phyloP scores from a whole-genome alignment of 2,113 vertebrate species.

The Eclectus roratus region DNA sequence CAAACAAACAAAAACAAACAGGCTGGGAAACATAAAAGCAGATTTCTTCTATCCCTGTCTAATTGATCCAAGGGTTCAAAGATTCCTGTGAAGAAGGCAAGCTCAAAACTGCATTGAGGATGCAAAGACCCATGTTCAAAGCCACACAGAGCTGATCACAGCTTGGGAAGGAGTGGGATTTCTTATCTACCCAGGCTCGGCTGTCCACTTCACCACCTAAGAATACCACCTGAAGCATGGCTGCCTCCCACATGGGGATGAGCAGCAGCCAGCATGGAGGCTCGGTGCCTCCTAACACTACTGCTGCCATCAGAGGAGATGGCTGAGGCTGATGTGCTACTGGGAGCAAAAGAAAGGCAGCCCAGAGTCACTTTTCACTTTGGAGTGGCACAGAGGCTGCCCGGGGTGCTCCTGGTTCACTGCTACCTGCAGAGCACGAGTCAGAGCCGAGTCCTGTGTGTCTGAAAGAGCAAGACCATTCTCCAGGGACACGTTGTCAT shows the following conservation, averaged over 20 bases:
- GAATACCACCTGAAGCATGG: background rate
- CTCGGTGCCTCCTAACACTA: background rate
- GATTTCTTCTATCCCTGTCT: background rate
- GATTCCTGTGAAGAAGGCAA: background rate
- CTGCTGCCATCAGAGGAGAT: background rate
- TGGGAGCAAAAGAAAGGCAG: background rate
- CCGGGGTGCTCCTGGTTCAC: background rate
- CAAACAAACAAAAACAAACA: constrained; percentile 14
- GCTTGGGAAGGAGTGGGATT: background rate
- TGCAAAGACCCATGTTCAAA: background rate
- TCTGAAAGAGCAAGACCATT: background rate
- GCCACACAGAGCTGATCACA: background rate
- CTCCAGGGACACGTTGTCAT: background rate
- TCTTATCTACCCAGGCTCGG: background rate
- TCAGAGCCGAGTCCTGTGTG: background rate
- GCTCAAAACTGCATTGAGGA: background rate
- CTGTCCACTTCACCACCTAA: background rate
- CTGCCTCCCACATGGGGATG: background rate
- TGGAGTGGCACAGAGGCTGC: background rate
- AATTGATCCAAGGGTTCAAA: constrained; percentile 42
- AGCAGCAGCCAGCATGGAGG: background rate
- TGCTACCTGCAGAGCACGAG: background rate
- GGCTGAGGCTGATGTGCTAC: background rate
- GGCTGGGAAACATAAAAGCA: constrained; percentile 42
- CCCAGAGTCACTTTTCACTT: background rate